phyloP scores from a whole-genome alignment of 2,797 vertebrate species.

The Parauchenoglanis ngamensis region DNA sequence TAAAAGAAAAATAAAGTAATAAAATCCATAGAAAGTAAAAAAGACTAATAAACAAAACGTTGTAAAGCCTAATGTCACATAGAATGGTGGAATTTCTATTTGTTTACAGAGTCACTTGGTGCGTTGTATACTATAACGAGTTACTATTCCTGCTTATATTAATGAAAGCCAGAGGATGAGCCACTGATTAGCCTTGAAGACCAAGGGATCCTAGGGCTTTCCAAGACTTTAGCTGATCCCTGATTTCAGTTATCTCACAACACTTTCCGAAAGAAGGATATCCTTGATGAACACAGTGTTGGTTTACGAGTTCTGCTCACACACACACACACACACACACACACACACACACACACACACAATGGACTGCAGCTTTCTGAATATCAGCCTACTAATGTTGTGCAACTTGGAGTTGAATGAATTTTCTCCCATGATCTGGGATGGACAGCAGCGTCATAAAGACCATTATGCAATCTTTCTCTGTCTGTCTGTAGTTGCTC shows the following conservation, averaged over 20 bases:
- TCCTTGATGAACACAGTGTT: no score
- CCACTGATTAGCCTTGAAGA: slow-evolving; percentile 60
- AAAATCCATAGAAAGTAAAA: not conserved
- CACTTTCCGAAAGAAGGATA: not conserved
- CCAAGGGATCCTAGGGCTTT: slow-evolving; percentile 49
- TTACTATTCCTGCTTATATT: not conserved
- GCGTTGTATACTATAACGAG: not conserved
- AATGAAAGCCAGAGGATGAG: slow-evolving; percentile 67
- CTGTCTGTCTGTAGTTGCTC: not conserved
- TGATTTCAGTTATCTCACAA: slow-evolving; percentile 34
- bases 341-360: not conserved
- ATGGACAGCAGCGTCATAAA: not conserved
- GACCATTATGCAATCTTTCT: not conserved
- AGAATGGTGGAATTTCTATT: not conserved
- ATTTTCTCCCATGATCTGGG: not conserved
- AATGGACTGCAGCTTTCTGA: not conserved
- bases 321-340: not conserved
- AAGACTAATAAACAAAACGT: not conserved
- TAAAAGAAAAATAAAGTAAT: not conserved
- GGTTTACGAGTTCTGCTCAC: not conserved
- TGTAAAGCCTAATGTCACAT: not conserved
- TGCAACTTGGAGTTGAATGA: not conserved
- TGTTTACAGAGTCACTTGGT: not conserved
- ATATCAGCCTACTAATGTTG: not conserved
- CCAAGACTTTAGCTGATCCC: slow-evolving; percentile 35